Percentiles rank a stretch among this genome's conserved stretches.
Evolutionary conservation across 2,797 vertebrate genomes (phyloP).

Genomic region (Odontamblyopus rebecca): DNA sequence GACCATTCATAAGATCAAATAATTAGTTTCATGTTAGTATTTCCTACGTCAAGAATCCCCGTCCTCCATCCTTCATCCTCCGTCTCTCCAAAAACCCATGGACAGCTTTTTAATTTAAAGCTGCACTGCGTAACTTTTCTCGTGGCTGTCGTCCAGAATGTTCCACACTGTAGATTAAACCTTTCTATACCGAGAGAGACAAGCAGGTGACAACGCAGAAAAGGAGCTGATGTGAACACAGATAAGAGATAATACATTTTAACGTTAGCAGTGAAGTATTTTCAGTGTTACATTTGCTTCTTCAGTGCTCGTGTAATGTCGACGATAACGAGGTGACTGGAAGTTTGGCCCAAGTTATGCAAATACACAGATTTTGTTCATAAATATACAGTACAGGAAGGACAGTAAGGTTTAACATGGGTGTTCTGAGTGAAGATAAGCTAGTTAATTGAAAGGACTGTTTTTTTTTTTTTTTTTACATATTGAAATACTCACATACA

Average conservation of each 20-base stretch:
- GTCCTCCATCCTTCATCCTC: too few species aligned
- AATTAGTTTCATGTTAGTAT: too few species aligned
- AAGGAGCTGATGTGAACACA: conserved; percentile 35
- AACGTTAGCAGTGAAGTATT: conserved; percentile 48
- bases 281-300: conserved; percentile 41
- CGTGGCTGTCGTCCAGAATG: conserved; percentile 4
- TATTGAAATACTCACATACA: too few species aligned
- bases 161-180: neutral
- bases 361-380: conserved; percentile 14
- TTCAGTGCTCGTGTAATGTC: conserved; percentile 17
- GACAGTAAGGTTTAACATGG: neutral
- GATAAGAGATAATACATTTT: conserved; percentile 44
- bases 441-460: too few species aligned
- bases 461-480: too few species aligned
- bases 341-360: conserved; percentile 1
- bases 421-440: conserved; percentile 7
- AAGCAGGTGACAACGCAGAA: neutral
- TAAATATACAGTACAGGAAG: too few species aligned
- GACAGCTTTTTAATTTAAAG: neutral
- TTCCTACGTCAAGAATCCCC: too few species aligned
- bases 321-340: conserved; percentile 13
- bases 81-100: too few species aligned
- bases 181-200: too few species aligned
- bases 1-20: neutral
- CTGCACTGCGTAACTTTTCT: too few species aligned